Percentiles rank a stretch among this genome's conserved stretches.
Conservation (phyloP, 2,797 vertebrate species). For the Hemitrygon akajei region DNA sequence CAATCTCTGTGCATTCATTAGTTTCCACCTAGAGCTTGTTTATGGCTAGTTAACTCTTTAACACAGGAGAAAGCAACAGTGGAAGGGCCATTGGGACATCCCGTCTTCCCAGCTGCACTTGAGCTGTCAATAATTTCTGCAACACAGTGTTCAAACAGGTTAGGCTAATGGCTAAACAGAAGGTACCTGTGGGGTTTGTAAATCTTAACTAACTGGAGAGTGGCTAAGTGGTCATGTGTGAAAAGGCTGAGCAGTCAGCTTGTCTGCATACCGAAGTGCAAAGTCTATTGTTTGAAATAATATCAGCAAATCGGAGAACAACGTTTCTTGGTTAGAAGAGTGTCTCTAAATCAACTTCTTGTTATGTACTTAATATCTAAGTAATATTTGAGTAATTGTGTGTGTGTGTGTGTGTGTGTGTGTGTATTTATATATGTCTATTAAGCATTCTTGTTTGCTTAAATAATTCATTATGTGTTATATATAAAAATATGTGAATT, state of each 20-base stretch:
- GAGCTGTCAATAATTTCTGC: slow-evolving; percentile 69
- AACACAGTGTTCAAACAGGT: slow-evolving; percentile 61
- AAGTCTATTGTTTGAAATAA: slow-evolving; percentile 10
- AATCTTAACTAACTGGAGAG: slow-evolving; percentile 56
- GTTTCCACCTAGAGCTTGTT: slow-evolving; percentile 62
- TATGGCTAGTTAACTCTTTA: slow-evolving; percentile 73
- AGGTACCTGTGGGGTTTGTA: slow-evolving; percentile 53
- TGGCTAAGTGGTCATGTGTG: slow-evolving; percentile 48
- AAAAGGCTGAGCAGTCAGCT: slow-evolving; percentile 35
- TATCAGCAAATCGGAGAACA: neutral
- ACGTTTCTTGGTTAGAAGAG: neutral
- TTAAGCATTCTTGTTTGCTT: no score
- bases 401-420: no score
- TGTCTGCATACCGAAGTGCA: neutral
- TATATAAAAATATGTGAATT: no score
- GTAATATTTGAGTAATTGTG: no score
- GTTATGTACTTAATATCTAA: no score
- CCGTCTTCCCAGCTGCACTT: slow-evolving; percentile 58
- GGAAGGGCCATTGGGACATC: slow-evolving; percentile 64
- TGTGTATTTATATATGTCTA: no score
- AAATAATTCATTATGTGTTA: no score
- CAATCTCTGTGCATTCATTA: slow-evolving; percentile 78
- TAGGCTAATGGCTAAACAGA: slow-evolving; percentile 59
- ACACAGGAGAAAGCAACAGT: slow-evolving; percentile 68
- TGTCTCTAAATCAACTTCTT: neutral